phyloP scores from a whole-genome alignment of 2,113 vertebrate species.

The Gambusia holbrooki region DNA sequence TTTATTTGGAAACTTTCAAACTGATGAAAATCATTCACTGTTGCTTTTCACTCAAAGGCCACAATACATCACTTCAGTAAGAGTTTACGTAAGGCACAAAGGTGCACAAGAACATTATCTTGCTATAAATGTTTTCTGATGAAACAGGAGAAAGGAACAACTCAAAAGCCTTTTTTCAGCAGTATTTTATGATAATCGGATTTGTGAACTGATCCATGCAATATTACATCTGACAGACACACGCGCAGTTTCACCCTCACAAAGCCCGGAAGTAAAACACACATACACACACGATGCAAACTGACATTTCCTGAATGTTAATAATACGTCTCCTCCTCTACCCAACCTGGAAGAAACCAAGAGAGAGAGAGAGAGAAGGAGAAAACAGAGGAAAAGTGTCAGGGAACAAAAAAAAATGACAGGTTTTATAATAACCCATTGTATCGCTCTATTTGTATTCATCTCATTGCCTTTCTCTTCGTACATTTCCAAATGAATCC shows the following conservation, averaged over 20 bases:
- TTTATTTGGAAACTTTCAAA: conserved; percentile 58
- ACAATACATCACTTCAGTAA: conserved; percentile 32
- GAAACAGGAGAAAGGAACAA: conserved; percentile 45
- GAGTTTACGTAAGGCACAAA: conserved; percentile 43
- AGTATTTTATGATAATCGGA: conserved; percentile 63
- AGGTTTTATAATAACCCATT: conserved; percentile 63
- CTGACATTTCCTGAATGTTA: conserved; percentile 68
- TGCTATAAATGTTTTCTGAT: conserved; percentile 52
- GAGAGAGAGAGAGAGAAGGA: conserved; percentile 17
- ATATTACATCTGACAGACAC: conserved; percentile 56
- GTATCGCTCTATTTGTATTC: conserved; percentile 68
- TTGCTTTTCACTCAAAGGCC: conserved; percentile 28
- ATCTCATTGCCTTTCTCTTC: conserved; percentile 56
- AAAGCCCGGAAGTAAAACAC: conserved; percentile 18
- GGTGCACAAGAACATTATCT: conserved; percentile 21
- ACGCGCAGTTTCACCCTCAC: conserved; percentile 15
- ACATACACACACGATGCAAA: conserved; percentile 19
- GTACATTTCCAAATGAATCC: conserved; percentile 68
- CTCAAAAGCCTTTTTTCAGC: conserved; percentile 65
- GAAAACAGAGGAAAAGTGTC: conserved; percentile 43
- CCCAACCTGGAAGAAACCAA: conserved; percentile 83
- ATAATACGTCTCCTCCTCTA: conserved; percentile 88
- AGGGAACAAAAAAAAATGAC: conserved; percentile 55
- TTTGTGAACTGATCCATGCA: conserved; percentile 71
- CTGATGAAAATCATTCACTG: conserved; percentile 24